phyloP scores from a whole-genome alignment of 1,140 invertebrate genomes.

The Micrasema minimum region DNA sequence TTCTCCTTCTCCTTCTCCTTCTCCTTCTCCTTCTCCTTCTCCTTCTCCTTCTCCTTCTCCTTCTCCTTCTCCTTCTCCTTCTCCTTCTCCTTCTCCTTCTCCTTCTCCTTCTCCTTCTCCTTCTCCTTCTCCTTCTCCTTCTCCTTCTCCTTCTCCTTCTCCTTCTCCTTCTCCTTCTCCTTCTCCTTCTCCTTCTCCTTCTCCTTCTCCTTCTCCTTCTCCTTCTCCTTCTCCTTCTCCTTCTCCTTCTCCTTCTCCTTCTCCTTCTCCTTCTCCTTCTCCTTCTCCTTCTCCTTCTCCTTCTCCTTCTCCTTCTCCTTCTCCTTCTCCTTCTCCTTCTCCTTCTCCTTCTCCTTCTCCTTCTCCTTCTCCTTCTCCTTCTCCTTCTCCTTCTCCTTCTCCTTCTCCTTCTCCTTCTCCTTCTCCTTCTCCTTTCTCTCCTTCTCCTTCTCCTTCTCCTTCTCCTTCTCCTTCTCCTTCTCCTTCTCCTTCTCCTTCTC shows the following conservation, averaged over 20 bases:
- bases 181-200: slow-evolving; percentile 1
- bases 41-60: slow-evolving; percentile 2
- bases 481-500: slow-evolving; percentile 52
- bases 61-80: not conserved
- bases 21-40: slow-evolving; percentile 1
- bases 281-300: slow-evolving; percentile 49
- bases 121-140: slow-evolving; percentile 1
- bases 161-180: slow-evolving; percentile 2
- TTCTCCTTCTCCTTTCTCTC: slow-evolving; percentile 44
- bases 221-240: slow-evolving; percentile 41
- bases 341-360: slow-evolving; percentile 11
- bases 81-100: slow-evolving; percentile 1
- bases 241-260: slow-evolving; percentile 40
- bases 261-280: slow-evolving; percentile 41
- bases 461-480: slow-evolving; percentile 40
- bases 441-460: slow-evolving; percentile 46
- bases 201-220: not conserved
- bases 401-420: slow-evolving; percentile 53
- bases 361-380: slow-evolving; percentile 42
- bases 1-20: slow-evolving; percentile 1
- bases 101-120: slow-evolving; percentile 2
- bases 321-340: not conserved
- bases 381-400: slow-evolving; percentile 43
- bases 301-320: slow-evolving; percentile 49
- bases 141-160: slow-evolving; percentile 1